Evolutionary conservation across 2,113 vertebrate genomes (phyloP).

Genomic region (Illadopsis cleaveri): DNA sequence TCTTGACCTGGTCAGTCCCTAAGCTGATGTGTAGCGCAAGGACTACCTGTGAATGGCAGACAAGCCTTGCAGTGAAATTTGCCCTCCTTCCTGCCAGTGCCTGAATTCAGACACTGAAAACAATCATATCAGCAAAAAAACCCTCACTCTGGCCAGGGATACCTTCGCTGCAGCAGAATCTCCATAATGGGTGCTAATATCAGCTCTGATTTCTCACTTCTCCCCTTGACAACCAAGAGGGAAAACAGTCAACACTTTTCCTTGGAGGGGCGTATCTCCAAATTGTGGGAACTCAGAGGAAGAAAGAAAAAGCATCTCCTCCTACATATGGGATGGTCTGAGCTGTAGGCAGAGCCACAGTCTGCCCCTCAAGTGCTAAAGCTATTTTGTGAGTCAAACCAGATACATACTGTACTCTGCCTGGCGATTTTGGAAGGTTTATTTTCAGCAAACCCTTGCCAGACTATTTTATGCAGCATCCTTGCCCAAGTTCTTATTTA

Average conservation of each 20-base stretch:
- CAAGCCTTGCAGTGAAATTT: neutral
- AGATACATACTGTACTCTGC: neutral
- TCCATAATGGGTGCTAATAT: neutral
- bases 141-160: too few relatives aligned
- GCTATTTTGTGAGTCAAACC: neutral
- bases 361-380: neutral
- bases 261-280: neutral
- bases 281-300: neutral
- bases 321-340: neutral
- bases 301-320: neutral
- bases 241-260: neutral
- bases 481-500: slow-evolving; percentile 54
- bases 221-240: neutral
- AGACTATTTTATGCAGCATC: neutral
- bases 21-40: neutral
- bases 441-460: slow-evolving; percentile 35
- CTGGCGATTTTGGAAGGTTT: neutral
- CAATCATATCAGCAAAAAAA: neutral
- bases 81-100: neutral
- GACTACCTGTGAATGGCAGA: neutral
- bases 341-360: neutral
- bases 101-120: neutral
- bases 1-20: neutral
- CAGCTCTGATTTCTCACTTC: neutral
- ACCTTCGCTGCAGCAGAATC: neutral